Evolutionary conservation across 2,888 invertebrate species (phyloP).

Genomic region (Sphaerophoria rueppellii): DNA sequence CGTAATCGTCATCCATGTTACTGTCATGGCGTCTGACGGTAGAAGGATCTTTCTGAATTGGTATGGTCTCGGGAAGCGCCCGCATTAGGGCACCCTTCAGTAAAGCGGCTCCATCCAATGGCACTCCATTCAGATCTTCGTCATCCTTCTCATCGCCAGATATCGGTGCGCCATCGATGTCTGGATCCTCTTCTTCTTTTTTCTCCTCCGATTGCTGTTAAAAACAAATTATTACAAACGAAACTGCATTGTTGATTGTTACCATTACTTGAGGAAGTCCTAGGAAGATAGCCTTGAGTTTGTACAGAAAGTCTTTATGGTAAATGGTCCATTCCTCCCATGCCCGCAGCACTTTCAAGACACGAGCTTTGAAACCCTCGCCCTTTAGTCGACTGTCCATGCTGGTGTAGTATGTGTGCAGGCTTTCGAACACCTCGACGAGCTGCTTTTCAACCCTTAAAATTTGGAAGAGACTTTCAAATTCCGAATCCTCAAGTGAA

Average conservation of each 20-base stretch:
- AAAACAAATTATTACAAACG: neutral
- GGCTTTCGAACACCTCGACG: conserved; percentile 88
- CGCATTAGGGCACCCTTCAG: conserved; percentile 87
- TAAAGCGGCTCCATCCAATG: conserved; percentile 91
- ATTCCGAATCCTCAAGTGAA: neutral
- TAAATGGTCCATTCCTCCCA: conserved; percentile 99
- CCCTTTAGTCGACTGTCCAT: conserved; percentile 94
- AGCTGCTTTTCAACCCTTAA: conserved; percentile 92
- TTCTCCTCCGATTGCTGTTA: conserved; percentile 75
- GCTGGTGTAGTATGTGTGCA: conserved; percentile 88
- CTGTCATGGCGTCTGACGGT: conserved; percentile 73
- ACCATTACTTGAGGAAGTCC: conserved; percentile 85
- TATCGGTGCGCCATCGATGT: conserved; percentile 83
- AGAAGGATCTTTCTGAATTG: conserved; percentile 79
- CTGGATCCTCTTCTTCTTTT: conserved; percentile 78
- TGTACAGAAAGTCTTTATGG: conserved; percentile 94
- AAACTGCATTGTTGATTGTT: neutral
- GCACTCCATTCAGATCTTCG: conserved; percentile 88
- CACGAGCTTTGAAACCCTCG: conserved; percentile 96
- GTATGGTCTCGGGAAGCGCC: conserved; percentile 79
- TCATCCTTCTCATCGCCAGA: conserved; percentile 84
- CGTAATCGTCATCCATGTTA: conserved; percentile 79
- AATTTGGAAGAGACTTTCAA: neutral
- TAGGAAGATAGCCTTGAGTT: conserved; percentile 94
- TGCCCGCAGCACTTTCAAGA: conserved; percentile 94